phyloP scores from a whole-genome alignment of 2,888 invertebrate species.

The Drosophila atripex region DNA sequence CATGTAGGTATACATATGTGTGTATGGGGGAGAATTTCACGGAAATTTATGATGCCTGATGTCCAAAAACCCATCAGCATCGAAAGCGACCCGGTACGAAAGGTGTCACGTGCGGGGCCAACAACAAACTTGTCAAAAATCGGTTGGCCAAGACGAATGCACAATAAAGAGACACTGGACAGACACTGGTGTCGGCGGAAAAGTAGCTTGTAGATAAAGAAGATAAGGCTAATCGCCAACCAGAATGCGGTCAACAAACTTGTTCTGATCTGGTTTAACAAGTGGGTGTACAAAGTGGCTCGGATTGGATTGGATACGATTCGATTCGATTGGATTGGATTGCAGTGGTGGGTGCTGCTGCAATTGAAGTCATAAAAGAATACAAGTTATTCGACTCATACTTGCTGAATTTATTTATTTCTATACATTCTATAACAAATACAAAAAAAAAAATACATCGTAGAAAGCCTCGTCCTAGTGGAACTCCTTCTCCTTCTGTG shows the following conservation, averaged over 20 bases:
- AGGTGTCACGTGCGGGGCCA: conserved; percentile 70
- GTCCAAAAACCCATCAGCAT: conserved; percentile 12
- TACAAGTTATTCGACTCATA: conserved; percentile 18
- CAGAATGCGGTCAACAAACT: conserved; percentile 76
- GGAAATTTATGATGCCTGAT: conserved; percentile 68
- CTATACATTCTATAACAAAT: neutral
- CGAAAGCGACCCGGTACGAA: conserved; percentile 33
- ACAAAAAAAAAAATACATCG: neutral
- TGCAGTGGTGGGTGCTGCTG: conserved; percentile 10
- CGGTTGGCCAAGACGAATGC: conserved; percentile 68
- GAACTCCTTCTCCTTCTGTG: neutral
- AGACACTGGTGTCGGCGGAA: conserved; percentile 16
- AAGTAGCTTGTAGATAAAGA: conserved; percentile 65
- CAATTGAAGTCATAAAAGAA: conserved; percentile 17
- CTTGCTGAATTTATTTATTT: neutral
- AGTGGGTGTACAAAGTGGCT: conserved; percentile 22
- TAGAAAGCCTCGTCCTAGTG: neutral
- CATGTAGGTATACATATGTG: neutral
- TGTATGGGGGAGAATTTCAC: conserved; percentile 62
- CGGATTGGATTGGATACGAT: no score
- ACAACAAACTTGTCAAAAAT: conserved; percentile 68
- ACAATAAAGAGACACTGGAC: conserved; percentile 46
- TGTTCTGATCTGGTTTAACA: conserved; percentile 50
- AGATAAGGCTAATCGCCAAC: conserved; percentile 57
- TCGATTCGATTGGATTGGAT: neutral